phyloP scores from a whole-genome alignment of 2,113 vertebrate species.

The Delphinus delphis region DNA sequence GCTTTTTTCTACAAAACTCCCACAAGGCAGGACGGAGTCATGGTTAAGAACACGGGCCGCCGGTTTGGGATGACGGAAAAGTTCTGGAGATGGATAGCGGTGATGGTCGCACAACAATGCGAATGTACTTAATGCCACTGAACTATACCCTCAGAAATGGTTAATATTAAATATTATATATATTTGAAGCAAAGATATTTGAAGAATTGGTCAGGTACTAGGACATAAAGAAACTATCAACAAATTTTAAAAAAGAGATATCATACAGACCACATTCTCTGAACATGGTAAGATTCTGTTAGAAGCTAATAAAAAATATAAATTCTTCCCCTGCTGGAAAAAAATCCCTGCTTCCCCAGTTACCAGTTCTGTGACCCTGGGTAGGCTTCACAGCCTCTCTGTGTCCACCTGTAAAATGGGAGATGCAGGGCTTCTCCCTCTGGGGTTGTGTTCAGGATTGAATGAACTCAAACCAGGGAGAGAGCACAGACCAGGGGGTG shows the following conservation, averaged over 20 bases:
- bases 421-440: neutral
- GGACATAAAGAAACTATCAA: neutral
- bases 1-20: neutral
- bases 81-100: neutral
- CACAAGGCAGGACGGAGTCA: neutral
- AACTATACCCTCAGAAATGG: neutral
- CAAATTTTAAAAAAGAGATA: neutral
- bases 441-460: neutral
- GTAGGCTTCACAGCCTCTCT: neutral
- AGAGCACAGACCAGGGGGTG: neutral
- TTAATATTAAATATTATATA: neutral
- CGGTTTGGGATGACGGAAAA: neutral
- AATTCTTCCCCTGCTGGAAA: neutral
- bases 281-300: neutral
- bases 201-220: neutral
- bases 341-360: neutral
- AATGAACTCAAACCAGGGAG: neutral
- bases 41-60: fast-evolving
- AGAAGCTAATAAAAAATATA: neutral
- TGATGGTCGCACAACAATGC: fast-evolving
- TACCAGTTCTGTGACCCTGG: neutral
- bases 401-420: neutral
- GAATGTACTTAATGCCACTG: neutral
- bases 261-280: neutral
- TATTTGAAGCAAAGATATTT: neutral